Base-by-base conservation (phyloP, 2,888 invertebrate species). In the Lithophane semibrunnea region DNA sequence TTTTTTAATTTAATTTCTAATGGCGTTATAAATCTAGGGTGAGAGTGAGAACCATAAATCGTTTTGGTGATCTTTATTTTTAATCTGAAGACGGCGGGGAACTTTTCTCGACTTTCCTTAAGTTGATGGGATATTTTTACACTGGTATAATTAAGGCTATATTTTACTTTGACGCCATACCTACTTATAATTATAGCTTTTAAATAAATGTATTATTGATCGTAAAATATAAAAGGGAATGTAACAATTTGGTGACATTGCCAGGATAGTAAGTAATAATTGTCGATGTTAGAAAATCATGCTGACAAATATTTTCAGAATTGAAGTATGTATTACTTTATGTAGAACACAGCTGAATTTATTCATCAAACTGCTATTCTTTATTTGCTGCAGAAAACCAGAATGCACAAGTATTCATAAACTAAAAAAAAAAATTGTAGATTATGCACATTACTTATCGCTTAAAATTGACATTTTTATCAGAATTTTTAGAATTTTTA, bases 1-100 rank as follows among this genome's bases (percentile, higher is more conserved):
- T 95, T 96, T 96, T 96, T 96, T 96, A 96, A 96, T 96, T 97
- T 96, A 96, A 96, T 97, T 96, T 96, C 93, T 95, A 95, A 95
- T 94, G 91, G 88, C 85, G 88, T 91, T 91, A 90, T 95, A 94
- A 94, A 93, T 94, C 92, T 90, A 88, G 94, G 94, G 95, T 91
- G 92, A 91, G 85, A 86, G 86, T 87, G 88, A 82, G 85, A 86
- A 85, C 76, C 79, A 90, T 93, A 92, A 93, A 92, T 93, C 92
- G 90, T 88, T 85, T 87, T 87, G 82, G 85, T 89, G 91, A 91
- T 91, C 92, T 92, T 82, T 89, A 91, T 88, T 86, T 89, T 87
- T 82, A 83, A 84, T 84, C 82, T 82, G 63, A 80, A 83, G 79
- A 85, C 29, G 60, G 58, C 16, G 72, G 84, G 84, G 77, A 79